Evolutionary conservation across 1,140 invertebrate species (phyloP), one percentile per base, ranked within the genome.

Genomic region (Heliconius melpomene): DNA sequence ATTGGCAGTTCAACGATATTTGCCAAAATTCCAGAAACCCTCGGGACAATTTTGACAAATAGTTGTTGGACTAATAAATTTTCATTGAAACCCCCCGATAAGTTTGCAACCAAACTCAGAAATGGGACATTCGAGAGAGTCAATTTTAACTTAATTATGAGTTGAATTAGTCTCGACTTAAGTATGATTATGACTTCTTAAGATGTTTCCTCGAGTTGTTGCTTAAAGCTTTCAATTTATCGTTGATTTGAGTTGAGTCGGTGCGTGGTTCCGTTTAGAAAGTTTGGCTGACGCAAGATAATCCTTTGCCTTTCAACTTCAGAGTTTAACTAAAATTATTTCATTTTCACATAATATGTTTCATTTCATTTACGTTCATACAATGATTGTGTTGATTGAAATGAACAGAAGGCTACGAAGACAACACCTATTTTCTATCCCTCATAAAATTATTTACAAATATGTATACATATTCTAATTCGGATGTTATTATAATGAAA

Each of bases 51-150:
- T 93, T 91, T 93, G 91, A 93, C 91, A 92, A 94, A 92, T 94
- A 94, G 91, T 94, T 91, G 84, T 85, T 83, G 87, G 87, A 93
- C 90, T 91, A 92, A 93, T 94, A 92, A 93, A 94, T 93, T 94
- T 92, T 86, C 89, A 91, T 90, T 92, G 91, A 92, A 92, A 91
- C 40, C 89, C 88, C 85, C 82, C 85, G 86, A 88, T 89, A 92
- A 92, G 85, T 92, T 91, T 85, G 72, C 75, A 87, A 87, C 87
- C 83, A 85, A 89, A 86, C 79, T 85, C 77, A 72, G 81, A 89
- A 91, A 89, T 89, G 89, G 89, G 87, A 90, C 88, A 89, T 92
- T 91, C 89, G 82, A 87, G 86, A 83, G 84, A 90, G 88, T 92
- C 87, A 88, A 84, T 87, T 83, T 87, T 89, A 90, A 94, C 88